Conservation (phyloP, 2,113 vertebrate genomes). For the Pseudorasbora parva region DNA sequence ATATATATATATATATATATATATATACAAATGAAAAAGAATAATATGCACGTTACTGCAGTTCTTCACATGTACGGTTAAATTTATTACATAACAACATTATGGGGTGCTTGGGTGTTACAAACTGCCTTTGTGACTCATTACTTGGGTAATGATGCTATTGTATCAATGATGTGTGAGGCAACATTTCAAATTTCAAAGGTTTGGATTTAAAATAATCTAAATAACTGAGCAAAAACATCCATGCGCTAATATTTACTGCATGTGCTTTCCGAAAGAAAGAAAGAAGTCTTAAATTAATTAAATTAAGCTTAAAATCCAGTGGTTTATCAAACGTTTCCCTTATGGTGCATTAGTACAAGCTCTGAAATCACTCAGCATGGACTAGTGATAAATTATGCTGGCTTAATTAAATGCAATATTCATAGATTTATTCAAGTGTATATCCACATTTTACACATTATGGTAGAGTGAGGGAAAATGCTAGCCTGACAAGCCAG, state of each 20-base stretch:
- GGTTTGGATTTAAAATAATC: neutral
- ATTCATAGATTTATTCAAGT: constrained; percentile 20
- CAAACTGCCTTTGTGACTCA: neutral
- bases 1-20: too few species aligned
- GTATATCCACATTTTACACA: constrained; percentile 17
- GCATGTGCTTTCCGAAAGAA: neutral
- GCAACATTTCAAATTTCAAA: neutral
- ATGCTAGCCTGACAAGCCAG: too few species aligned
- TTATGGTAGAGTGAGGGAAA: too few species aligned
- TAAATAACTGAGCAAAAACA: neutral
- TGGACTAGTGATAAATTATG: neutral
- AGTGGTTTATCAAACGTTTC: constrained; percentile 1
- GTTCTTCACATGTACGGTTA: neutral
- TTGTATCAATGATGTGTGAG: neutral
- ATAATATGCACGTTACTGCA: neutral
- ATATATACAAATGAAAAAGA: too few species aligned
- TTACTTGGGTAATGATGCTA: neutral
- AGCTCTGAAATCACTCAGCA: neutral
- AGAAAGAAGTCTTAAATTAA: neutral
- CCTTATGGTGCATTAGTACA: constrained; percentile 17
- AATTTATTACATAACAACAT: neutral
- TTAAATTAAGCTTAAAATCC: neutral
- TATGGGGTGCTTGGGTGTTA: neutral
- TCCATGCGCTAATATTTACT: too few species aligned
- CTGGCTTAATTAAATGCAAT: constrained; percentile 29